phyloP scores from a whole-genome alignment of 2,797 vertebrate species.

The Meda fulgida region DNA sequence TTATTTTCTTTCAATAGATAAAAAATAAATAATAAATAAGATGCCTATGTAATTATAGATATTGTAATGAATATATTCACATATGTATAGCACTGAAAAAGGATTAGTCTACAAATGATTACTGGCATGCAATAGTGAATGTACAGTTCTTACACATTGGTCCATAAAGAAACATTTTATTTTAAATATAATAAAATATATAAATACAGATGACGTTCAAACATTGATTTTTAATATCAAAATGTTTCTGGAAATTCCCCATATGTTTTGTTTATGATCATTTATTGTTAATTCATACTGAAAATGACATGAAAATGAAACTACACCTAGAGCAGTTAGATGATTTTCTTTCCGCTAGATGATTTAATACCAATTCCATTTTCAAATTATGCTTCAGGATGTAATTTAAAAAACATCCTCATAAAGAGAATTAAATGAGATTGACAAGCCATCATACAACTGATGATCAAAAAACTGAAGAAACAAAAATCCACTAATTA shows the following conservation, averaged over 20 bases:
- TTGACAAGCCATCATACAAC: background rate
- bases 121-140: background rate
- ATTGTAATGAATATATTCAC: background rate
- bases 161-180: background rate
- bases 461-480: background rate
- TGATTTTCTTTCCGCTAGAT: background rate
- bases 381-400: background rate
- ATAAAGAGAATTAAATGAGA: background rate
- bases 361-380: background rate
- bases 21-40: background rate
- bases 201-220: background rate
- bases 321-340: background rate
- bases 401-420: constrained; percentile 10
- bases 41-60: background rate
- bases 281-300: background rate
- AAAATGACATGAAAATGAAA: background rate
- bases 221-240: background rate
- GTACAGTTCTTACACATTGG: background rate
- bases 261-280: background rate
- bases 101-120: background rate
- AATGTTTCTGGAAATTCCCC: background rate
- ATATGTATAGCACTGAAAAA: background rate
- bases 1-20: background rate
- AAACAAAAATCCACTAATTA: constrained; percentile 26
- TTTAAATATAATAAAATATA: background rate